Percentiles rank a stretch among this genome's conserved stretches.
Conservation (phyloP, 2,113 vertebrate genomes). For the Coturnix japonica region DNA sequence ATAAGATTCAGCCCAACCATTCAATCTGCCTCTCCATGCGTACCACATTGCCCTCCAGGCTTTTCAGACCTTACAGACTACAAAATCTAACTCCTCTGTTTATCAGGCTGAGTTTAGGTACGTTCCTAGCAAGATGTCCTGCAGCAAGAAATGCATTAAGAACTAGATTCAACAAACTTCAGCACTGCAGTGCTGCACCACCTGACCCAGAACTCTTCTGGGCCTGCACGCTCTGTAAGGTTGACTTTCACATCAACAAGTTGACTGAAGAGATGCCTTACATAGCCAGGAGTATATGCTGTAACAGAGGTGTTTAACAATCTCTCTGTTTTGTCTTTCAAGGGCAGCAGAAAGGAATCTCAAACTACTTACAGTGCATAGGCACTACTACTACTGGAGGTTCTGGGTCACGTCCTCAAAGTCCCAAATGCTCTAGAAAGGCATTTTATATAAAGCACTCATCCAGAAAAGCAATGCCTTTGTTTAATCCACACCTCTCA, state of each 20-base stretch:
- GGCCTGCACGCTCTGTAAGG: background rate
- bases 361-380: background rate
- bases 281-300: background rate
- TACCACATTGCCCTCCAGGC: background rate
- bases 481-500: background rate
- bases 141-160: background rate
- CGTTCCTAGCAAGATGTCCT: background rate
- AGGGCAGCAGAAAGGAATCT: background rate
- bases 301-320: background rate
- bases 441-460: background rate
- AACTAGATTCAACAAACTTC: background rate
- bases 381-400: background rate
- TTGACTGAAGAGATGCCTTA: background rate
- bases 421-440: background rate
- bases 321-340: background rate
- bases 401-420: background rate
- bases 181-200: background rate
- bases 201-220: background rate
- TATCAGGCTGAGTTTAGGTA: background rate
- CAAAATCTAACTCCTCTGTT: background rate
- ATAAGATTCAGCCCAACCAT: background rate
- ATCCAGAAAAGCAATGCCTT: background rate
- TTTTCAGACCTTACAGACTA: background rate
- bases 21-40: background rate
- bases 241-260: background rate